These are phyloP conservation scores for Cetoscarus ocellatus DNA, from an alignment of 2,797 vertebrate genomes.

Conservation along the genomic window DNA sequence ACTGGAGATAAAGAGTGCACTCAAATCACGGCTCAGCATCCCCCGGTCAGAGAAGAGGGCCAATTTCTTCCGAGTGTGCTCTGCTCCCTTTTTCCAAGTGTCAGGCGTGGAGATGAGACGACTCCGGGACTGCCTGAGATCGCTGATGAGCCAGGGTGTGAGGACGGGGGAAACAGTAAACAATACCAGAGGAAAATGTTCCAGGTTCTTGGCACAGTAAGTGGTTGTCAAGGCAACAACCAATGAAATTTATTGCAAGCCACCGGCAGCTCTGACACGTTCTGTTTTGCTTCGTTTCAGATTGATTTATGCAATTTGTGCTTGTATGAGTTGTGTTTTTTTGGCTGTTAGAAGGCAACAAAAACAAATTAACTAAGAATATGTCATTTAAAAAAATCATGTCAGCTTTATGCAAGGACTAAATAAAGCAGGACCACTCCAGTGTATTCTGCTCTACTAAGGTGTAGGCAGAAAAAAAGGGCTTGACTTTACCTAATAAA, in stretches of 20 bases:
- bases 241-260: conserved; percentile 26
- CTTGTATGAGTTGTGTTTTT: conserved; percentile 10
- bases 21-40: conserved; percentile 53
- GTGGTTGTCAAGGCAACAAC: conserved; percentile 57
- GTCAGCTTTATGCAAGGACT: background rate
- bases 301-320: conserved; percentile 13
- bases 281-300: conserved; percentile 11
- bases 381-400: background rate
- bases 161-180: conserved; percentile 49
- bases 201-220: conserved; percentile 35
- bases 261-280: conserved; percentile 10
- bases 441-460: too few species aligned
- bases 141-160: conserved; percentile 48
- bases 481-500: too few species aligned
- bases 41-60: conserved; percentile 42
- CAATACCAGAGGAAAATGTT: conserved; percentile 21
- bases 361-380: background rate
- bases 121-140: conserved; percentile 43
- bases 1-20: conserved; percentile 56
- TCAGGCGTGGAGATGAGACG: conserved; percentile 47
- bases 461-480: too few species aligned
- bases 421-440: background rate
- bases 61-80: conserved; percentile 68
- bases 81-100: conserved; percentile 42
- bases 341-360: too few species aligned